These are phyloP conservation scores for Sciurus vulgaris DNA, from an alignment of 2,797 vertebrate genomes.

Conservation along the genomic window DNA sequence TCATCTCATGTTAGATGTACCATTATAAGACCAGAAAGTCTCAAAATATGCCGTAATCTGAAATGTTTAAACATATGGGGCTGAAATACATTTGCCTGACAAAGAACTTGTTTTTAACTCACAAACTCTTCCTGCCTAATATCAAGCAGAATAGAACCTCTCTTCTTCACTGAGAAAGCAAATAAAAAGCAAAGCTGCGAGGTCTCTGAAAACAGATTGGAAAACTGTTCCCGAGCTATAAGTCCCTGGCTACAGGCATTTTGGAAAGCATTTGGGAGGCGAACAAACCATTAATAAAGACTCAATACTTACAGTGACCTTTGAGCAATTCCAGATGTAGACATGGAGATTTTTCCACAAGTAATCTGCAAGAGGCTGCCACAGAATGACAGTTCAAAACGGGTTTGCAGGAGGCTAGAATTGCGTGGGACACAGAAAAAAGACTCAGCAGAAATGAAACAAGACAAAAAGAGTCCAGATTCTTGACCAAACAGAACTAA, in stretches of 20 bases:
- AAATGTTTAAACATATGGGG: constrained; percentile 15
- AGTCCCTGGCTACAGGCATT: constrained; percentile 53
- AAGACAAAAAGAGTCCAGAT: constrained; percentile 32
- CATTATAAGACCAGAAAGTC: neutral
- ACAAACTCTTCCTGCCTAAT: constrained; percentile 18
- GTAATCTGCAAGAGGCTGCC: constrained; percentile 31
- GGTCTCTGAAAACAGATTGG: constrained; percentile 16
- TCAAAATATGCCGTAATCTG: neutral
- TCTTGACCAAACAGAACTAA: constrained; percentile 13
- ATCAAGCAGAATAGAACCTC: constrained; percentile 46
- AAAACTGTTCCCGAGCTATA: neutral
- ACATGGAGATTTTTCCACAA: constrained; percentile 64
- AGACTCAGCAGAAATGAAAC: constrained; percentile 52
- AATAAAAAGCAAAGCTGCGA: constrained; percentile 30
- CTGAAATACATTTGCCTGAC: neutral
- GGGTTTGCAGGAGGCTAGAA: constrained; percentile 30
- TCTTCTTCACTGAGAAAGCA: constrained; percentile 56
- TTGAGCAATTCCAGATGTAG: constrained; percentile 79
- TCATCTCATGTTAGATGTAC: neutral
- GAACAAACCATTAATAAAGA: constrained; percentile 69
- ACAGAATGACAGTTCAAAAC: neutral
- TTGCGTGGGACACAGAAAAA: constrained; percentile 28
- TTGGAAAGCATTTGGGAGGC: constrained; percentile 54
- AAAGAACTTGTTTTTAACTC: constrained; percentile 60
- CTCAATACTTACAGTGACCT: constrained; percentile 74